These are phyloP conservation scores for Stomorhina lunata DNA, from an alignment of 2,888 invertebrate genomes.

Conservation along the genomic window DNA sequence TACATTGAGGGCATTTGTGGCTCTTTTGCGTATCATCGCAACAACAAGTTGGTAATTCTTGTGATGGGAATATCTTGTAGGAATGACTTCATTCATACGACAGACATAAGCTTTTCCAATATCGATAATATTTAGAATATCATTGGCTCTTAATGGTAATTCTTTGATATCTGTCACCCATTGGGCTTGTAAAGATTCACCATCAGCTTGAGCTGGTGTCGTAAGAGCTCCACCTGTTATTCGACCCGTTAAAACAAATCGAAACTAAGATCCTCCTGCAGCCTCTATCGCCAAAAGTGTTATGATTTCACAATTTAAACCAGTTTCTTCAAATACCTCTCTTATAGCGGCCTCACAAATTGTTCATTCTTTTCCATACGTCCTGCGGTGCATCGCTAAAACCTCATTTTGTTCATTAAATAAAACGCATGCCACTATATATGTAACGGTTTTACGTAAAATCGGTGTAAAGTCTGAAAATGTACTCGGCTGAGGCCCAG, in stretches of 20 bases:
- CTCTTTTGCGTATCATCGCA: conserved; percentile 89
- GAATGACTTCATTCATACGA: conserved; percentile 84
- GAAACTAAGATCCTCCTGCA: conserved; percentile 94
- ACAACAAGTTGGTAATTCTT: conserved; percentile 89
- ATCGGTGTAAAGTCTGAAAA: conserved; percentile 90
- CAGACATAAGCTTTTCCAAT: conserved; percentile 83
- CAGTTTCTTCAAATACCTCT: conserved; percentile 98
- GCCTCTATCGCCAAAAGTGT: conserved; percentile 92
- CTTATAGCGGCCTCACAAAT: conserved; percentile 92
- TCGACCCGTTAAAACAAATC: conserved; percentile 92
- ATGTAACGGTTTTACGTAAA: conserved; percentile 91
- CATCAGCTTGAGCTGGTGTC: conserved; percentile 93
- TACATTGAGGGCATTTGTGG: conserved; percentile 91
- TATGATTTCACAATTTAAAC: conserved; percentile 90
- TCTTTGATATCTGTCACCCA: conserved; percentile 90
- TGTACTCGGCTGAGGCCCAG: conserved; percentile 87
- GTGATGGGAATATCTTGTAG: conserved; percentile 85
- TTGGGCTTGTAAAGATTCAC: conserved; percentile 95
- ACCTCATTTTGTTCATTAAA: conserved; percentile 92
- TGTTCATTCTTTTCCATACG: conserved; percentile 95
- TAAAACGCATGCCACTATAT: conserved; percentile 92
- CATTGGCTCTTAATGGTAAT: conserved; percentile 88
- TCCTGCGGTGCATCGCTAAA: conserved; percentile 98
- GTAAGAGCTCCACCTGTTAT: conserved; percentile 93
- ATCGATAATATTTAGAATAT: conserved; percentile 90